Evolutionary conservation across 2,113 vertebrate genomes (phyloP), one percentile per base, ranked within the genome.

Genomic region (Pica pica): DNA sequence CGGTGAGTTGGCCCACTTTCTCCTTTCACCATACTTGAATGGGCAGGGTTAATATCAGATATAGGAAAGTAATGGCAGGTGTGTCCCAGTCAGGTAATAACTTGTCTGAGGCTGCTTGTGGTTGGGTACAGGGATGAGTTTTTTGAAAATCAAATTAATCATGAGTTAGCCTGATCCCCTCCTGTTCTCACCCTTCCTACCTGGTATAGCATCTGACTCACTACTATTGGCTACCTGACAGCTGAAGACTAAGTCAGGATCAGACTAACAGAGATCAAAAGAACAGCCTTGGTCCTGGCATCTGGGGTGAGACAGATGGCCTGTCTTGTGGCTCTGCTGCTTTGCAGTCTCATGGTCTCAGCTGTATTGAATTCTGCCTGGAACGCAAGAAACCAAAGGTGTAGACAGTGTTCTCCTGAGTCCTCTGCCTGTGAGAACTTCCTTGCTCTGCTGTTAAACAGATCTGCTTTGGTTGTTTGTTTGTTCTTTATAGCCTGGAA

Each of bases 141-240:
- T 83, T 73, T 96, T 82, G 68, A 82, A 93, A 91, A 85, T 61
- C 0, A 0, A 69, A 78, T 79, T 87, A 94, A 70, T 89, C 52
- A 78, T 86, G 78, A 61, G 41, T 76, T 93, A 94, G 70, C 73
- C 33, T 0, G 4, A 33, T 89, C 33, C 33, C 35, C 44, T 84
- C 33, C 77, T 59, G 47, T 93, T 94, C 87, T 87, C 84, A 56
- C 65, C 83, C 90, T 87, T 85, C 76, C 61, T 74, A 47, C 59
- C 42, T 70, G n/a, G 50, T 10, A 27, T 56, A 81, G 77, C 41
- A 63, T 87, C 70, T 97, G 97, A 97, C 80, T 97, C 95, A 96
- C 23, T n/a, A 13, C 61, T 9, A 3, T 44, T 42, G 18, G 88
- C 90, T 94, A 89, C 81, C 77, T 95, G 93, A 79, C 63, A 87